These are phyloP conservation scores for Mustelus asterias DNA, from an alignment of 2,113 vertebrate genomes.

Conservation along the genomic window DNA sequence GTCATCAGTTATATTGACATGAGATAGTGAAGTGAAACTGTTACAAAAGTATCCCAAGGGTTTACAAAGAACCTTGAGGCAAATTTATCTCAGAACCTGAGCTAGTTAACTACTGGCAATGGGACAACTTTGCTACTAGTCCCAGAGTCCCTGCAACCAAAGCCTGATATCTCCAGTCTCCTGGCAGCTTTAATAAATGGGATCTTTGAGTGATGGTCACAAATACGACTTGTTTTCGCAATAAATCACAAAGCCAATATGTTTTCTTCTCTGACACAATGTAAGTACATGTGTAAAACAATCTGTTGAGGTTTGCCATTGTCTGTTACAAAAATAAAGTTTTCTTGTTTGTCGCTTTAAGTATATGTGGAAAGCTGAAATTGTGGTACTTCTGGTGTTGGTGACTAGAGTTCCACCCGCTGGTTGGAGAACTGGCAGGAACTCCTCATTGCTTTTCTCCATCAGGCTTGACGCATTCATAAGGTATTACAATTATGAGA, in stretches of 20 bases:
- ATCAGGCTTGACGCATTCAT: neutral
- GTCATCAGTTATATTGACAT: constrained; percentile 13
- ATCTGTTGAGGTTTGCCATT: neutral
- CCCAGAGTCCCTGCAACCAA: neutral
- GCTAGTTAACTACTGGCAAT: constrained; percentile 1
- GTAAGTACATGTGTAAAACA: neutral
- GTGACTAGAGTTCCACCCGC: neutral
- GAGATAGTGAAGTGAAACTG: neutral
- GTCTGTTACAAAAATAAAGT: neutral
- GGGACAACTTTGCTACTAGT: constrained; percentile 11
- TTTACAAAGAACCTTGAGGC: constrained; percentile 6
- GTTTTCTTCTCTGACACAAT: neutral
- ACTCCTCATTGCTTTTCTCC: neutral
- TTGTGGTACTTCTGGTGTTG: neutral
- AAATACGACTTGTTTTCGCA: constrained; percentile 5
- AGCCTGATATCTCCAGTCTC: neutral
- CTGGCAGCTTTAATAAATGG: constrained; percentile 25
- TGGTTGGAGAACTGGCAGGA: neutral
- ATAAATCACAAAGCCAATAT: constrained; percentile 11
- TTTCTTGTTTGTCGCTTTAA: neutral
- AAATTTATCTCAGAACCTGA: neutral
- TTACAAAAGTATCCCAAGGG: constrained; percentile 17
- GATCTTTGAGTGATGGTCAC: neutral
- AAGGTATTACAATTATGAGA: neutral
- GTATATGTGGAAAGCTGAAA: neutral